Base-by-base conservation (phyloP, 2,888 invertebrate genomes). In the Diploptera punctata region DNA sequence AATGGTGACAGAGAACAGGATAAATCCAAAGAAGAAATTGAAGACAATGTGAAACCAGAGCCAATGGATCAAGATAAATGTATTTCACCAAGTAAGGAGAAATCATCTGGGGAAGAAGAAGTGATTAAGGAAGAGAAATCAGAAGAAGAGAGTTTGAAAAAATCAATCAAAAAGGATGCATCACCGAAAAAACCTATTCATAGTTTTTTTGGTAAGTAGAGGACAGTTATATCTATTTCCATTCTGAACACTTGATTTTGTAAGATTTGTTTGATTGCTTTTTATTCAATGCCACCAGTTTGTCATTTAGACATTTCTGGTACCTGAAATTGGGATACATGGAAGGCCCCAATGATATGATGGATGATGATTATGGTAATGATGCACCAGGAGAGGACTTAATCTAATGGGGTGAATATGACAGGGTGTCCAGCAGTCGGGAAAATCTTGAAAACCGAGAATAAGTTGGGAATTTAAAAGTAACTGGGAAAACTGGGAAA, bases 141-240 rank as follows among this genome's bases (percentile, higher is more conserved):
- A 43, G 10, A 19, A 16, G 33, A 52, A 3, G 16, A 19, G 16
- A 18, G 61, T 13, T 18, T 19, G 10, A 26, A 1, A 2, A 54
- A 24, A 52, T 61, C n/a, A 33, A 65, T 10, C 57, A 44, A 31
- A 33, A 68, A 73, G 19, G n/a, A 33, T n/a, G 10, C 68, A 18
- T 21, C 49, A 29, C 16, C 29, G 67, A 70, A 70, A 19, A 74
- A 62, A 62, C 47, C 69, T 57, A 26, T 71, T 26, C 73, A 67
- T 60, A 75, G 74, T 65, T 75, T 75, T 62, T 75, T 75, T 69
- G 62, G 75, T 75, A 44, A 71, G 71, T 47, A 43, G 24, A n/a
- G n/a, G n/a, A n/a, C n/a, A n/a, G n/a, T n/a, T n/a, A n/a, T n/a
- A n/a, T n/a, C n/a, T n/a, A n/a, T n/a, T n/a, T n/a, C n/a, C n/a